phyloP scores from a whole-genome alignment of 23 tunicate species.

The Oikopleura dioica region DNA sequence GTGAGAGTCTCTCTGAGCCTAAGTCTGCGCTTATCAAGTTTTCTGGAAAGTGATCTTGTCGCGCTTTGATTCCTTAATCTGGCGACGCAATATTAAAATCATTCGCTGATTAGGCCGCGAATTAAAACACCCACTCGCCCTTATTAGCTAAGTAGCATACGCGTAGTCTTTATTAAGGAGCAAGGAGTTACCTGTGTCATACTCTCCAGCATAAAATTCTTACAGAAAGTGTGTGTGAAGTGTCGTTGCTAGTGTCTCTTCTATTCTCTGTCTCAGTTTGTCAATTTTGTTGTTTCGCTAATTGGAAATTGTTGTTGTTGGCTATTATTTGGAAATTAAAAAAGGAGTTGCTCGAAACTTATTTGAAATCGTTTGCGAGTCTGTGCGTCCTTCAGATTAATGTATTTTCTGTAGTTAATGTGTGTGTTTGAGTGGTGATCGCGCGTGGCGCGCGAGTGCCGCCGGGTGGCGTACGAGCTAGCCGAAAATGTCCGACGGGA shows the following conservation, averaged over 20 bases:
- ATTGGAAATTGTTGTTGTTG: neutral
- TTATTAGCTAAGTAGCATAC: neutral
- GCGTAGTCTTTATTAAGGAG: neutral
- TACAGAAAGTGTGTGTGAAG: neutral
- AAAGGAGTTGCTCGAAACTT: neutral
- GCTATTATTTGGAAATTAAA: neutral
- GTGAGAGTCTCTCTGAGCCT: no score
- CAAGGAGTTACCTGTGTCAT: neutral
- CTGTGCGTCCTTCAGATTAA: constrained; percentile 9
- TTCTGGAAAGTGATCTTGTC: neutral
- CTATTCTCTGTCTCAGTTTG: neutral
- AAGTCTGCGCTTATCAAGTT: no score
- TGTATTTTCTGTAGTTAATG: constrained; percentile 15
- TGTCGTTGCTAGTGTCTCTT: neutral
- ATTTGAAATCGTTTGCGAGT: neutral
- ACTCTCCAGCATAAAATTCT: neutral
- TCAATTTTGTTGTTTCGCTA: neutral
- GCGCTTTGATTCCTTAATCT: constrained; percentile 1
- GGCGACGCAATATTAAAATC: constrained; percentile 12
- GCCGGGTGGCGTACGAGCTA: no score
- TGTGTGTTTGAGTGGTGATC: neutral
- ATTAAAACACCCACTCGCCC: neutral
- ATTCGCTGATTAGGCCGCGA: neutral
- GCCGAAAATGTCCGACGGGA: no score
- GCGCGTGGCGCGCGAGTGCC: no score